Conservation (phyloP, 2,113 vertebrate genomes). For the Galeopterus variegatus region DNA sequence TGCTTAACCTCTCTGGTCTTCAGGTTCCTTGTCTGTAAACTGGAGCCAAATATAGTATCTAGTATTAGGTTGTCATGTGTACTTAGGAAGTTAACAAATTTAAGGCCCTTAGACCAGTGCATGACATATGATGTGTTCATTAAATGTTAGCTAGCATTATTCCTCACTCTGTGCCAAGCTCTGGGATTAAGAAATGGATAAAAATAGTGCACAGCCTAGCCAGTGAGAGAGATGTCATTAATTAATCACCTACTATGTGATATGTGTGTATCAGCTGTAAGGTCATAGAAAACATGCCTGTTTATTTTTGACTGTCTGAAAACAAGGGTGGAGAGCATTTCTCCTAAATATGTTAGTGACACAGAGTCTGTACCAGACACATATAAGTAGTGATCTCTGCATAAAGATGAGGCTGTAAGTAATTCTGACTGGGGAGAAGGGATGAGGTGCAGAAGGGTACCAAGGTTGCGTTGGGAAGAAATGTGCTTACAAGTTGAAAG, state of each 20-base stretch:
- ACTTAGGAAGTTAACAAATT: conserved; percentile 13
- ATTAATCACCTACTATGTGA: background rate
- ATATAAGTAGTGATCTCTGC: background rate
- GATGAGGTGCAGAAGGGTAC: background rate
- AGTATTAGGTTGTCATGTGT: background rate
- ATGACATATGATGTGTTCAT: background rate
- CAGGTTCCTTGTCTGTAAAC: background rate
- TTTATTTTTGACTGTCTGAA: background rate
- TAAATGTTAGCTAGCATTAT: background rate
- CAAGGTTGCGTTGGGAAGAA: background rate
- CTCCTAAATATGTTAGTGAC: background rate
- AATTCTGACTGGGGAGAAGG: background rate
- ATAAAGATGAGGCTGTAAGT: background rate
- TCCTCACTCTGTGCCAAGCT: background rate
- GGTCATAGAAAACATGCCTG: background rate
- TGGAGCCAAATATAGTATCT: background rate
- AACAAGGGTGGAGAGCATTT: background rate
- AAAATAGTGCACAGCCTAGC: background rate
- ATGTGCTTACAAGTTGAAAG: background rate
- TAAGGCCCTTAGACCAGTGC: background rate
- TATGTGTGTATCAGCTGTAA: background rate
- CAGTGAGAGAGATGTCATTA: background rate
- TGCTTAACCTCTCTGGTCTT: background rate
- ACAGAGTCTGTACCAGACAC: background rate
- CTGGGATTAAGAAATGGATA: background rate